A percentile compares a stretch with the other conserved stretches of the same genome.
These are phyloP conservation scores for Euzetes globulus DNA, from an alignment of 2,888 invertebrate genomes.

Conservation along the genomic window DNA sequence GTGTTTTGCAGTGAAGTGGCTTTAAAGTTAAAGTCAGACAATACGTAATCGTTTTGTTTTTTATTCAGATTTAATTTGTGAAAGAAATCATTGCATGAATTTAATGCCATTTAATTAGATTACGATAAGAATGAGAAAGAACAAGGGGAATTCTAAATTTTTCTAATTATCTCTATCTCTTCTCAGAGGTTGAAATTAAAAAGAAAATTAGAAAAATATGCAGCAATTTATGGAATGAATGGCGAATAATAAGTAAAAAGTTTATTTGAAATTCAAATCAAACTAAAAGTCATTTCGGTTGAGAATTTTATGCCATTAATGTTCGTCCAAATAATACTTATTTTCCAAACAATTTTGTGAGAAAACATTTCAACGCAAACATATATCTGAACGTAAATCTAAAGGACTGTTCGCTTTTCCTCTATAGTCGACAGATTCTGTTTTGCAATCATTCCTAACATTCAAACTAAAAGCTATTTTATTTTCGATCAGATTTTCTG, in stretches of 20 bases:
- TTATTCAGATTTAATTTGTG: neutral
- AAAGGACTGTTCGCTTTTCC: neutral
- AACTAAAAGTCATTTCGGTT: neutral
- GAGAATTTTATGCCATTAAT: neutral
- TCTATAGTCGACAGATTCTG: neutral
- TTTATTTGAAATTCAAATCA: slow-evolving; percentile 9
- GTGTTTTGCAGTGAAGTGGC: slow-evolving; percentile 1
- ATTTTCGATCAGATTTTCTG: slow-evolving; percentile 10
- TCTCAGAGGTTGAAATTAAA: neutral
- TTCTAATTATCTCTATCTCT: too few species aligned
- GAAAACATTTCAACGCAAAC: neutral
- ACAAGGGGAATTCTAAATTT: too few species aligned
- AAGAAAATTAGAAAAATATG: neutral
- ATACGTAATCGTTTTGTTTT: too few species aligned
- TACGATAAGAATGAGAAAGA: too few species aligned
- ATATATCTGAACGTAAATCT: neutral
- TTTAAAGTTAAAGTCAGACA: neutral
- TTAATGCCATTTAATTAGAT: too few species aligned
- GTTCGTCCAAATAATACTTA: neutral
- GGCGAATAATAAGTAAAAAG: neutral
- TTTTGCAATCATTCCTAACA: neutral
- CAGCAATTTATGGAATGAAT: neutral
- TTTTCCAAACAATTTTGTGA: neutral
- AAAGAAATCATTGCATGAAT: neutral
- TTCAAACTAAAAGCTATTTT: slow-evolving; percentile 13